Evolutionary conservation across 2,888 invertebrate species (phyloP).

Genomic region (Apamea epomidion): DNA sequence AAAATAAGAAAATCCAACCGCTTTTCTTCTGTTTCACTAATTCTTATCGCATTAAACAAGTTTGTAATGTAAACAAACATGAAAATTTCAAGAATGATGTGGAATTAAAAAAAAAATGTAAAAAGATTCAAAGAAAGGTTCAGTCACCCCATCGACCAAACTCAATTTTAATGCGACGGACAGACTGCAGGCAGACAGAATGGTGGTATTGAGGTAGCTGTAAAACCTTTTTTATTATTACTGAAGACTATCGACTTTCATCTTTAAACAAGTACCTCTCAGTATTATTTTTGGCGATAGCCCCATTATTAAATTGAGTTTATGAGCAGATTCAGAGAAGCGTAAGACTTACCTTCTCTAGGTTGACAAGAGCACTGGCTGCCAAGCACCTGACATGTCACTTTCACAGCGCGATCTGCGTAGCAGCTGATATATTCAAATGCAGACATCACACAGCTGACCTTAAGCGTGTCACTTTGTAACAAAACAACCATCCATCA

Average conservation of each 20-base stretch:
- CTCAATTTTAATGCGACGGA: conserved; percentile 34
- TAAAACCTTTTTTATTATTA: neutral
- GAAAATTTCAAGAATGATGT: neutral
- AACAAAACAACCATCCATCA: conserved; percentile 14
- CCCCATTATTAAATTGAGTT: neutral
- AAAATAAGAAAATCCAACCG: conserved; percentile 7
- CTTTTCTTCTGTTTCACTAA: conserved; percentile 5
- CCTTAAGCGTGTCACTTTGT: conserved; percentile 6
- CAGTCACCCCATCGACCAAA: conserved; percentile 25
- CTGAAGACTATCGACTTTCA: neutral
- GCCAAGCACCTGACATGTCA: conserved; percentile 32
- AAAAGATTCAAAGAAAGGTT: conserved; percentile 21
- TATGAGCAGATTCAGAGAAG: conserved; percentile 11
- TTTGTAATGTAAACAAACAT: conserved; percentile 20
- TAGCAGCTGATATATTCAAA: conserved; percentile 40
- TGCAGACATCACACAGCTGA: conserved; percentile 23
- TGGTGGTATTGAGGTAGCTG: conserved; percentile 5
- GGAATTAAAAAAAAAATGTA: conserved; percentile 2
- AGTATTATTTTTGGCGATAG: neutral
- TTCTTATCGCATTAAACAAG: conserved; percentile 5
- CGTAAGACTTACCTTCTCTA: conserved; percentile 41
- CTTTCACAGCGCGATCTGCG: conserved; percentile 34
- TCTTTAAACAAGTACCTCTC: neutral
- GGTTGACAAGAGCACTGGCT: conserved; percentile 24
- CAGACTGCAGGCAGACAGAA: neutral